A percentile compares a stretch with the other conserved stretches of the same genome.
phyloP scores from a whole-genome alignment of 2,113 vertebrate species.

The Campylomormyrus tamandua region DNA sequence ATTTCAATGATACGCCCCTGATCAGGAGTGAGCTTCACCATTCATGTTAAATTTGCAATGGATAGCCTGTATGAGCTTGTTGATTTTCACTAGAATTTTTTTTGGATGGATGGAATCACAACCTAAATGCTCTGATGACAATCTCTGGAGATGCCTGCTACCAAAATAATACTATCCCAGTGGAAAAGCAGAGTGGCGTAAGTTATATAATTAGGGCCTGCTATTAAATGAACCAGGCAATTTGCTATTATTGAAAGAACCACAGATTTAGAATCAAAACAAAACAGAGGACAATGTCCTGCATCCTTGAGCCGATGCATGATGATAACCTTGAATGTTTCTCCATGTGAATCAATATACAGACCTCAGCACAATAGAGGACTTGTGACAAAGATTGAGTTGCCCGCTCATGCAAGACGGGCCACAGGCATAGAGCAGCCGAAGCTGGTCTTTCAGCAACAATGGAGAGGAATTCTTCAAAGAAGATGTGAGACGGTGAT shows the following conservation, averaged over 20 bases:
- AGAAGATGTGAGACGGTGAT: background rate
- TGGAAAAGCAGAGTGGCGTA: background rate
- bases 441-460: background rate
- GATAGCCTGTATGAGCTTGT: background rate
- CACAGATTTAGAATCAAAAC: background rate
- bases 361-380: conserved; percentile 3
- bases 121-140: background rate
- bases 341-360: background rate
- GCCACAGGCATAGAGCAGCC: background rate
- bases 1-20: background rate
- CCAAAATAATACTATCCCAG: background rate
- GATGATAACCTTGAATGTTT: background rate
- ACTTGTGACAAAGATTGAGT: background rate
- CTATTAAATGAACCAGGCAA: background rate
- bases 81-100: background rate
- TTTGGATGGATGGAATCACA: background rate
- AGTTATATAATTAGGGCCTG: background rate
- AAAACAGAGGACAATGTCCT: background rate
- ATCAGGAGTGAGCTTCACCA: background rate
- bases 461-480: background rate
- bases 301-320: background rate
- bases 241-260: background rate
- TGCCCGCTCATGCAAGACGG: background rate
- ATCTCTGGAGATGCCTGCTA: background rate
- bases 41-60: background rate